A percentile compares a stretch with the other conserved stretches of the same genome.
phyloP scores from a whole-genome alignment of 1,140 invertebrate species.

The Argopecten irradians region DNA sequence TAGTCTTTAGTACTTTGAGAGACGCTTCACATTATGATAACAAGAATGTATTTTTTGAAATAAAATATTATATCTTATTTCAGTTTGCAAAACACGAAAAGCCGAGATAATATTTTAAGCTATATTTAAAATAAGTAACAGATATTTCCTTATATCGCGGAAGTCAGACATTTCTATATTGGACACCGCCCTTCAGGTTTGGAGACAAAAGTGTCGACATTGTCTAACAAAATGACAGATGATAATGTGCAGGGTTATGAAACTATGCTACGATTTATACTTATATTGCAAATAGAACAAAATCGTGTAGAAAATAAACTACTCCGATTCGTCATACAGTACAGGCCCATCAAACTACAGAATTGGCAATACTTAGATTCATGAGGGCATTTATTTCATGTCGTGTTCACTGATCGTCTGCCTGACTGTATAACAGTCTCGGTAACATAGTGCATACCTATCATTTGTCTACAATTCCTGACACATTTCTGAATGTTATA shows the following conservation, averaged over 20 bases:
- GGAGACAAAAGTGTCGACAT: neutral
- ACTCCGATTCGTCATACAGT: neutral
- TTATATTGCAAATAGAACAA: neutral
- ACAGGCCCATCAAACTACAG: neutral
- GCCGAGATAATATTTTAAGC: too few species aligned
- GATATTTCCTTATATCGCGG: neutral
- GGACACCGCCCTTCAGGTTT: neutral
- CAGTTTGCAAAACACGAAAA: too few species aligned
- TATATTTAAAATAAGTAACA: too few species aligned
- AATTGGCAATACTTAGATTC: neutral
- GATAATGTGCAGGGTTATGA: neutral
- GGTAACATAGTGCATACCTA: neutral
- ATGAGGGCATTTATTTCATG: neutral
- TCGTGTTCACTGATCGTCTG: neutral
- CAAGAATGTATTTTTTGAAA: too few species aligned
- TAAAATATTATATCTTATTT: too few species aligned
- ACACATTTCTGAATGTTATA: neutral
- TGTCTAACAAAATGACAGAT: constrained; percentile 10
- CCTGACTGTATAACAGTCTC: neutral
- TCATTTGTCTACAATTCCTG: neutral
- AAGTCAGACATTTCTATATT: neutral
- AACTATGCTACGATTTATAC: neutral
- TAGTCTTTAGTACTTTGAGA: neutral
- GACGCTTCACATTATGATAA: neutral
- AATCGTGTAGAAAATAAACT: neutral